Evolutionary conservation across 1,140 invertebrate genomes (phyloP).

Genomic region (Procambarus virginalis): DNA sequence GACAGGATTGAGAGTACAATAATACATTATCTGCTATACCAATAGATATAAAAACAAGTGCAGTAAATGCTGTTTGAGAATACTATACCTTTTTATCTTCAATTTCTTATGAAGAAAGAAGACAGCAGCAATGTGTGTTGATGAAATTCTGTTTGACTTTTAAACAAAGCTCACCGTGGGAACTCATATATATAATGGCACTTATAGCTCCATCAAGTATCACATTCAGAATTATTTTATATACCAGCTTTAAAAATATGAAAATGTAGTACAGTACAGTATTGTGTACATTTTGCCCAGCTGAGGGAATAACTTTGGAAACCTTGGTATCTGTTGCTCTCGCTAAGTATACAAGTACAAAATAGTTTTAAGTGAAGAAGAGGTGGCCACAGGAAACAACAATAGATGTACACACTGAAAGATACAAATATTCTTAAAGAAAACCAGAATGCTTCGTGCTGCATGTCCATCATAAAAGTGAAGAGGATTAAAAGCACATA

Average conservation of each 20-base stretch:
- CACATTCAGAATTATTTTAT: slow-evolving; percentile 2
- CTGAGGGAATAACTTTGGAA: neutral
- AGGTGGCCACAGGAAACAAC: neutral
- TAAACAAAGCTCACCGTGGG: neutral
- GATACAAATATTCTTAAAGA: neutral
- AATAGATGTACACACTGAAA: neutral
- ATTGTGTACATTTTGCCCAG: neutral
- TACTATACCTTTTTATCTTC: neutral
- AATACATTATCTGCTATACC: neutral
- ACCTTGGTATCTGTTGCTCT: neutral
- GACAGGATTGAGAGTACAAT: neutral
- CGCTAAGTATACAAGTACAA: neutral
- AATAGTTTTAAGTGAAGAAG: neutral
- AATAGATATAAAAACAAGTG: neutral
- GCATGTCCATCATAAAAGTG: neutral
- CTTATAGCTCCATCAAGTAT: neutral
- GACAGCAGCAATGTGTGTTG: too few relatives aligned
- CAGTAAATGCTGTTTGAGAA: neutral
- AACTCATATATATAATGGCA: neutral
- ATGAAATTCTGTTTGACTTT: neutral
- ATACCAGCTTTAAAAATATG: neutral
- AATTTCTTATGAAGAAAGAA: too few relatives aligned
- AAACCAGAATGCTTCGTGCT: neutral
- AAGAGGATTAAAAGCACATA: neutral
- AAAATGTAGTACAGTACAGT: neutral